Percentiles rank a stretch among this genome's conserved stretches.
Evolutionary conservation across 1,140 invertebrate species (phyloP).

Genomic region (Pararge aegeria): DNA sequence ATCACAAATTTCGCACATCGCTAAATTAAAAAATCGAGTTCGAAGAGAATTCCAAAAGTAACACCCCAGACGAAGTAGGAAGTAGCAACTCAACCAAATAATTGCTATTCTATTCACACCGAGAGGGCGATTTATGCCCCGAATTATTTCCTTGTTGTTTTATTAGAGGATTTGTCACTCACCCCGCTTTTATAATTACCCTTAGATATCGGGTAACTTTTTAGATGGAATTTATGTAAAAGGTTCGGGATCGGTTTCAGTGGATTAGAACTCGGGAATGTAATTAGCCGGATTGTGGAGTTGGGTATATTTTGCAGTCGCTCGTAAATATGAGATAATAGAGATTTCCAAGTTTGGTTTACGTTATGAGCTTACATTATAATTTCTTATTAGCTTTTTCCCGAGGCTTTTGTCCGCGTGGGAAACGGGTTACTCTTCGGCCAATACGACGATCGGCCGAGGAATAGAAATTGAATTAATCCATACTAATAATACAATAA

Average conservation of each 20-base stretch:
- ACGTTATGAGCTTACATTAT: background rate
- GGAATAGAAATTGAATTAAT: too few relatives aligned
- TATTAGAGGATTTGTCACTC: conserved; percentile 78
- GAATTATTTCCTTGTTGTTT: conserved; percentile 81
- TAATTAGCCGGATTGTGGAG: conserved; percentile 52
- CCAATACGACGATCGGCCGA: too few relatives aligned
- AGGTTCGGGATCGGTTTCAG: conserved; percentile 46
- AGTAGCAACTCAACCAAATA: conserved; percentile 74
- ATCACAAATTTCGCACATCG: too few relatives aligned
- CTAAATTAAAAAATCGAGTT: background rate
- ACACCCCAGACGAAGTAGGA: conserved; percentile 12
- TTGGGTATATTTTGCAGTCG: conserved; percentile 14
- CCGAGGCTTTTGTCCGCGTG: background rate
- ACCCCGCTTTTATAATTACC: conserved; percentile 74
- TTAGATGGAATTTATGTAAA: conserved; percentile 68
- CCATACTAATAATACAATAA: too few relatives aligned
- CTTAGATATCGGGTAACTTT: conserved; percentile 72
- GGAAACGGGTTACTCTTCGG: too few relatives aligned
- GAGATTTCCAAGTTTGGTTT: conserved; percentile 11
- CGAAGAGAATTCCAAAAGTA: background rate
- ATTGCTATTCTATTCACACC: conserved; percentile 80
- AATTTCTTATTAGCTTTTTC: background rate
- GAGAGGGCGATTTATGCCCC: conserved; percentile 71
- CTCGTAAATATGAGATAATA: conserved; percentile 13
- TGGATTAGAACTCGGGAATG: conserved; percentile 54